A percentile compares a stretch with the other conserved stretches of the same genome.
Evolutionary conservation across 2,888 invertebrate species (phyloP).

Genomic region (Drosophila gaucha): DNA sequence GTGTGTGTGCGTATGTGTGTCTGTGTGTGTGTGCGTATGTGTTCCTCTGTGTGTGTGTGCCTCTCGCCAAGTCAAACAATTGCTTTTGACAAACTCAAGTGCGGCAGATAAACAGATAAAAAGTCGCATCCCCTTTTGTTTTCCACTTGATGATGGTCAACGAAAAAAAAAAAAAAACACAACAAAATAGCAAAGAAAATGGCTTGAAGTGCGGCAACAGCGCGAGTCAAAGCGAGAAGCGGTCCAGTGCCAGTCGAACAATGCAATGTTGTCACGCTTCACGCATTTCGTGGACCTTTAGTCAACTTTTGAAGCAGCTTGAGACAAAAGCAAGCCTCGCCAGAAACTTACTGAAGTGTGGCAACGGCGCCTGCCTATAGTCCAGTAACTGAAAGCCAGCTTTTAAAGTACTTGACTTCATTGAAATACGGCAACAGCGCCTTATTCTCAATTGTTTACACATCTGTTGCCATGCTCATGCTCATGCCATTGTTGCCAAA

Average conservation of each 20-base stretch:
- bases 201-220: slow-evolving; percentile 38
- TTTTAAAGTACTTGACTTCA: too few species aligned
- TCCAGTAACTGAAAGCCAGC: too few species aligned
- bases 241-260: neutral
- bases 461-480: too few species aligned
- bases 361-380: neutral
- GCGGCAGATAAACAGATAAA: slow-evolving; percentile 68
- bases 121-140: slow-evolving; percentile 36
- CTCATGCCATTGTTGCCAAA: neutral
- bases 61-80: slow-evolving; percentile 65
- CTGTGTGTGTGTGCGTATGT: slow-evolving; percentile 11
- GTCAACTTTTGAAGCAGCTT: too few species aligned
- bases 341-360: neutral
- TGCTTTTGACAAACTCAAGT: slow-evolving; percentile 72
- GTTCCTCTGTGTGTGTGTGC: too few species aligned
- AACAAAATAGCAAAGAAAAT: too few species aligned
- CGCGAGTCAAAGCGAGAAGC: slow-evolving; percentile 1
- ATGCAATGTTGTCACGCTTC: slow-evolving; percentile 33
- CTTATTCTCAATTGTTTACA: too few species aligned
- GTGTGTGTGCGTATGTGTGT: slow-evolving; percentile 4
- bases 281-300: neutral
- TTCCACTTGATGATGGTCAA: slow-evolving; percentile 1
- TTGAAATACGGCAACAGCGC: too few species aligned
- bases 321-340: neutral
- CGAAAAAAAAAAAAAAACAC: too few species aligned